phyloP scores from a whole-genome alignment of 2,797 vertebrate genomes.

The Phoeniculus purpureus region DNA sequence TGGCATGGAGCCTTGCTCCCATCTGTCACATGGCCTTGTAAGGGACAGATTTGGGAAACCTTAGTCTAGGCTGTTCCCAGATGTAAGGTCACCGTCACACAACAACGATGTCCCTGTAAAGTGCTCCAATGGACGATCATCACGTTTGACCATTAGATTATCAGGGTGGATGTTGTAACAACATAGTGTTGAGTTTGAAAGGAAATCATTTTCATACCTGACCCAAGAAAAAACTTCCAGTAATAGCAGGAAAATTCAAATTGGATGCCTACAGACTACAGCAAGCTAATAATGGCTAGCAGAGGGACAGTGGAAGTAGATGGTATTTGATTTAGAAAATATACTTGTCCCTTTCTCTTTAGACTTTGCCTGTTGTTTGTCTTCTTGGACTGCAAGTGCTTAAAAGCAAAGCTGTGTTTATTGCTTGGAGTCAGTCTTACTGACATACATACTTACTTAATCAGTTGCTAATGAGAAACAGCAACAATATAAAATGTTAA shows the following conservation, averaged over 20 bases:
- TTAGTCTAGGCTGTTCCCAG: conserved; percentile 11
- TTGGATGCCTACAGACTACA: conserved; percentile 14
- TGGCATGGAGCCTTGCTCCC: neutral
- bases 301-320: conserved; percentile 30
- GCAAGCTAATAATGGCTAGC: conserved; percentile 27
- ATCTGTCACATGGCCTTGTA: neutral
- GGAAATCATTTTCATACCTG: conserved; percentile 37
- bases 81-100: conserved; percentile 21
- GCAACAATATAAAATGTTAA: conserved; percentile 4
- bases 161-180: conserved; percentile 31
- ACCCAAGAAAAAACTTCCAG: conserved; percentile 53
- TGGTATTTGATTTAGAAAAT: conserved; percentile 10
- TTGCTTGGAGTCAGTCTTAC: neutral
- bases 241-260: conserved; percentile 41
- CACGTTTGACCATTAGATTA: conserved; percentile 35
- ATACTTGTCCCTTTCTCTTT: neutral
- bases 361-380: neutral
- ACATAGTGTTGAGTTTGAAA: conserved; percentile 36
- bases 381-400: neutral
- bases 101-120: conserved; percentile 2
- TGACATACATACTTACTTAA: conserved; percentile 15
- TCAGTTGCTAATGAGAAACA: neutral
- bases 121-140: neutral
- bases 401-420: neutral
- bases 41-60: neutral